These are phyloP conservation scores for Epinotia ramella DNA, from an alignment of 2,888 invertebrate genomes.

Conservation along the genomic window DNA sequence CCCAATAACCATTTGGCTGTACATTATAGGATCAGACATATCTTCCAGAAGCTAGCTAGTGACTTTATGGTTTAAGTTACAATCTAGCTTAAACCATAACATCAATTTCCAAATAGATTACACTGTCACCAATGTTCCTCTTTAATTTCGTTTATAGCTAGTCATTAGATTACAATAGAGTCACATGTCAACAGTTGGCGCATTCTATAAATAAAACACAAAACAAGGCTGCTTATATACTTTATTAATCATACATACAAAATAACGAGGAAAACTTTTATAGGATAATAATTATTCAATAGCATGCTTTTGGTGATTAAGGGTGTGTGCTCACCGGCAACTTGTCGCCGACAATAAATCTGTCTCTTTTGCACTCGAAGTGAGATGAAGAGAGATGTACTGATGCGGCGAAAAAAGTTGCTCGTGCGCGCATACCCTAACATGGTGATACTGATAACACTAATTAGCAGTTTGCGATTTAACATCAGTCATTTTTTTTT, in stretches of 20 bases:
- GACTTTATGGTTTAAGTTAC: too few species aligned
- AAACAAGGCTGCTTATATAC: slow-evolving; percentile 3
- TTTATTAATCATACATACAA: slow-evolving; percentile 36
- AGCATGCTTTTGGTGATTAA: slow-evolving; percentile 32
- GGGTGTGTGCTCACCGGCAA: too few species aligned
- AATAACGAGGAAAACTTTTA: slow-evolving; percentile 34
- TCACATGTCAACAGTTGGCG: neutral
- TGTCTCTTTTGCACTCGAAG: too few species aligned
- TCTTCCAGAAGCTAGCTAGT: too few species aligned
- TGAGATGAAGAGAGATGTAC: too few species aligned
- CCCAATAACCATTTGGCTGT: too few species aligned
- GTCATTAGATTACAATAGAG: neutral
- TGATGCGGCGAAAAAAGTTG: too few species aligned
- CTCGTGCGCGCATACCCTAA: neutral
- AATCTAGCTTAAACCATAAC: too few species aligned
- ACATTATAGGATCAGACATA: too few species aligned
- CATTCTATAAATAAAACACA: neutral
- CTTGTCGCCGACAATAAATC: too few species aligned
- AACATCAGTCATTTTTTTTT: slow-evolving; percentile 12
- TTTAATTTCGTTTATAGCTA: too few species aligned
- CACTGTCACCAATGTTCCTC: too few species aligned
- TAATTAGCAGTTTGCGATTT: slow-evolving; percentile 30
- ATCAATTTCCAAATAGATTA: neutral
- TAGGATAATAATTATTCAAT: slow-evolving; percentile 7
- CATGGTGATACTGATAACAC: slow-evolving; percentile 23